A percentile compares a stretch with the other conserved stretches of the same genome.
Evolutionary conservation across 2,113 vertebrate species (phyloP).

Genomic region (Erythrolamprus reginae): DNA sequence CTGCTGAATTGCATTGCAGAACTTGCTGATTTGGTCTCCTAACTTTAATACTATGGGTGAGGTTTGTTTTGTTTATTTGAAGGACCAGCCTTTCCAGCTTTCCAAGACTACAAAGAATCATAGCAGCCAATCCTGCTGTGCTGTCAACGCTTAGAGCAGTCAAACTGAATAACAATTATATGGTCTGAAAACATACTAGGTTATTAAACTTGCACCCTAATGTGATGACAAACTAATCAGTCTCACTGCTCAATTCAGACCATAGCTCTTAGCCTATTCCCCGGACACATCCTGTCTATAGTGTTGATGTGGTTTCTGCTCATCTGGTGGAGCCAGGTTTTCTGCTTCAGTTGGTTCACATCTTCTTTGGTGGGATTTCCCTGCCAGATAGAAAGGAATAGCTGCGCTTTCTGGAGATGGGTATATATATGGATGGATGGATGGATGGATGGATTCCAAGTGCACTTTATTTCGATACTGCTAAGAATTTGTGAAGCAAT

Average conservation of each 20-base stretch:
- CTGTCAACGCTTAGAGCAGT: background rate
- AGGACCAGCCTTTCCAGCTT: constrained; percentile 38
- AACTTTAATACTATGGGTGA: constrained; percentile 40
- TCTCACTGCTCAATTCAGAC: background rate
- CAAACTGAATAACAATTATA: background rate
- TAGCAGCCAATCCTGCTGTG: background rate
- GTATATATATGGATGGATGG: background rate
- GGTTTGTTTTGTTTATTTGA: constrained; percentile 44
- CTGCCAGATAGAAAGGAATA: background rate
- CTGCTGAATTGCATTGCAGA: constrained; percentile 45
- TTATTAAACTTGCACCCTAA: background rate
- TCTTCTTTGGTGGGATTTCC: background rate
- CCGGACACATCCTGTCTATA: background rate
- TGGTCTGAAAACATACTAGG: background rate
- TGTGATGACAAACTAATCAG: constrained; percentile 4
- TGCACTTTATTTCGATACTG: background rate
- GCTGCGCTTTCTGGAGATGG: background rate
- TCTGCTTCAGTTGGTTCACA: background rate
- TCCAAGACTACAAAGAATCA: constrained; percentile 1
- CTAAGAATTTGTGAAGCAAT: background rate
- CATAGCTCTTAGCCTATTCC: background rate
- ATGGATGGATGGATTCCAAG: background rate
- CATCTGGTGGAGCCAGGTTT: background rate
- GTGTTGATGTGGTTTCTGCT: background rate
- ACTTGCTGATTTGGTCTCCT: constrained; percentile 38